Conservation (phyloP, 2,888 invertebrate species). For the Acronicta leporina region DNA sequence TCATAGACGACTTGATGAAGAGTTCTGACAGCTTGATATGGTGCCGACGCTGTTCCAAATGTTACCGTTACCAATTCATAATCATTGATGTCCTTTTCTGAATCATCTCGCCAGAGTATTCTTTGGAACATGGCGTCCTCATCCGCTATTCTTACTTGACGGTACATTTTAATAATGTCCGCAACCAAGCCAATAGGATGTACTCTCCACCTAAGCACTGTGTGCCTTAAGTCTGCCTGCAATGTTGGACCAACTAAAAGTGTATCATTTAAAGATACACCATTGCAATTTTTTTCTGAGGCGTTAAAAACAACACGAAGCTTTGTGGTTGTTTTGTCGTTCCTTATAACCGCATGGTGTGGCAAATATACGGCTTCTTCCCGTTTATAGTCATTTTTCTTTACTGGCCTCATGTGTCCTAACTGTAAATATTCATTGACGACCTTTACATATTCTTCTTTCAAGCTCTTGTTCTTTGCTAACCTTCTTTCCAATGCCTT, state of each 20-base stretch:
- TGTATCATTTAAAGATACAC: slow-evolving; percentile 10
- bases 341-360: slow-evolving; percentile 57
- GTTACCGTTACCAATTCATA: background rate
- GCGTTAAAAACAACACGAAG: slow-evolving; percentile 14
- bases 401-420: slow-evolving; percentile 35
- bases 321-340: slow-evolving; percentile 27
- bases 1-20: too few relatives aligned
- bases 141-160: slow-evolving; percentile 10
- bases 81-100: background rate
- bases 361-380: slow-evolving; percentile 47
- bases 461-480: slow-evolving; percentile 20
- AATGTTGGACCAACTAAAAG: slow-evolving; percentile 13
- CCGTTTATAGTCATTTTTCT: background rate
- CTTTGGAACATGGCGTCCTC: slow-evolving; percentile 10
- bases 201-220: slow-evolving; percentile 6
- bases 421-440: slow-evolving; percentile 16
- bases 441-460: slow-evolving; percentile 42
- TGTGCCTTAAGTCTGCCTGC: slow-evolving; percentile 12
- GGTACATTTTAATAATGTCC: slow-evolving; percentile 21
- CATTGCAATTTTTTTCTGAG: slow-evolving; percentile 3
- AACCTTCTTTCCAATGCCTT: slow-evolving; percentile 30
- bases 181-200: slow-evolving; percentile 7
- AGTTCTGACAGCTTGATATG: too few relatives aligned
- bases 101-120: slow-evolving; percentile 13
- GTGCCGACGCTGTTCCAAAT: slow-evolving; percentile 10